Evolutionary conservation across 2,888 invertebrate genomes (phyloP).

Genomic region (Troilus luridus): DNA sequence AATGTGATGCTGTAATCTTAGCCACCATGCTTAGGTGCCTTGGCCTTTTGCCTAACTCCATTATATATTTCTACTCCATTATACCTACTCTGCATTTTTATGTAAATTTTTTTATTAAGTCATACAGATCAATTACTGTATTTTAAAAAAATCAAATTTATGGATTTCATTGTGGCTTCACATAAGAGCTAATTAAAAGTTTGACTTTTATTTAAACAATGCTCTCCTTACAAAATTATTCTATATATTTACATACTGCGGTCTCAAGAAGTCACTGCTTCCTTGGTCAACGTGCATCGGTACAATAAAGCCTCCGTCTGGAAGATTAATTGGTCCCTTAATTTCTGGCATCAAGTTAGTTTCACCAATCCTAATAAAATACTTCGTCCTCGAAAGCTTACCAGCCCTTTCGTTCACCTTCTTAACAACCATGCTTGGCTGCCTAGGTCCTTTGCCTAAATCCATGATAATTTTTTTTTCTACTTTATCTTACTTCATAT

Average conservation of each 20-base stretch:
- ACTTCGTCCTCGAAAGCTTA: conserved; percentile 39
- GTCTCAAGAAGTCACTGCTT: conserved; percentile 52
- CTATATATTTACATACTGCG: conserved; percentile 46
- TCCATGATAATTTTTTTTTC: conserved; percentile 12
- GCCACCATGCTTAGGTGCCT: too few species aligned
- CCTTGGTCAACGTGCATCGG: conserved; percentile 30
- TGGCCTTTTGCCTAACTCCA: too few species aligned
- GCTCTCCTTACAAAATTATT: neutral
- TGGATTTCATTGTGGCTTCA: too few species aligned
- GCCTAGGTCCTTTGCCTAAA: conserved; percentile 22
- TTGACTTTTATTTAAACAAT: too few species aligned
- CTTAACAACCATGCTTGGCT: conserved; percentile 32
- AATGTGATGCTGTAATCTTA: too few species aligned
- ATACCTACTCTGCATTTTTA: too few species aligned
- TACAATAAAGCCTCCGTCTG: neutral
- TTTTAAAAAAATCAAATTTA: too few species aligned
- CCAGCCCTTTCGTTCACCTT: neutral
- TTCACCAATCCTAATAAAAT: conserved; percentile 16
- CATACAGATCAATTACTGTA: too few species aligned
- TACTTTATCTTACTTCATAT: neutral
- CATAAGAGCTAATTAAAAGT: too few species aligned
- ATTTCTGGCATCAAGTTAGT: conserved; percentile 28
- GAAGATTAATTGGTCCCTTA: neutral
- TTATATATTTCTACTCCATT: too few species aligned
- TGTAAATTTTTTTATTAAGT: too few species aligned